Evolutionary conservation across 2,113 vertebrate genomes (phyloP), one percentile per base, ranked within the genome.

Genomic region (Channa argus): DNA sequence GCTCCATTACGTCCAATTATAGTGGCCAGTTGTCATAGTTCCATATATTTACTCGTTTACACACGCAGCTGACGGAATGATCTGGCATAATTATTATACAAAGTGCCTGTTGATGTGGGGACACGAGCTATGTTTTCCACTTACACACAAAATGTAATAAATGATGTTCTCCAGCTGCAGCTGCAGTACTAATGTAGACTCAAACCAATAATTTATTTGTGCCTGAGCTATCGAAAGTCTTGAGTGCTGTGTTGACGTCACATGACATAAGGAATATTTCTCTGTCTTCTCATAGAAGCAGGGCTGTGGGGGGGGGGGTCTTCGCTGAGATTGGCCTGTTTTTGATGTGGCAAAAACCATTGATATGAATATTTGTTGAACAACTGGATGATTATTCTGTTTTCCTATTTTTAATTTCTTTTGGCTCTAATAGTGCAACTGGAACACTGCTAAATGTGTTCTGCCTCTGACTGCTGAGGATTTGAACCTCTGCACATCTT

Each of bases 151-250:
- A 50, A 69, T 0, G 11, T 12, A 52, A 71, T 75, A 36, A 74
- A 52, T 60, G 49, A 69, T 14, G 64, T 69, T 24, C 24, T 24
- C 24, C 24, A 24, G 58, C 63, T 84, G 72, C 77, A 84, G 65
- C 62, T 70, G 38, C 52, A 9, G 13, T 46, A 50, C 36, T 71
- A 61, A 59, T 72, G 63, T 54, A 52, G 6, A 63, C 33, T 37
- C 47, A 39, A 78, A 47, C n/a, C 11, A 72, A 14, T 68, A 69
- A 59, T 50, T 74, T 65, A 79, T 50, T 61, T 24, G 66, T 66
- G 60, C 63, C 51, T 5, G 4, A 38, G 67, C 59, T 61, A 47
- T 43, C 67, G 54, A 69, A 86, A 80, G 50, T n/a, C n/a, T n/a
- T n/a, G n/a, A n/a, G 62, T 14, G 5, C 43, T 60, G 24, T 24